phyloP scores from a whole-genome alignment of 1,140 invertebrate species.

The Mercenaria mercenaria region DNA sequence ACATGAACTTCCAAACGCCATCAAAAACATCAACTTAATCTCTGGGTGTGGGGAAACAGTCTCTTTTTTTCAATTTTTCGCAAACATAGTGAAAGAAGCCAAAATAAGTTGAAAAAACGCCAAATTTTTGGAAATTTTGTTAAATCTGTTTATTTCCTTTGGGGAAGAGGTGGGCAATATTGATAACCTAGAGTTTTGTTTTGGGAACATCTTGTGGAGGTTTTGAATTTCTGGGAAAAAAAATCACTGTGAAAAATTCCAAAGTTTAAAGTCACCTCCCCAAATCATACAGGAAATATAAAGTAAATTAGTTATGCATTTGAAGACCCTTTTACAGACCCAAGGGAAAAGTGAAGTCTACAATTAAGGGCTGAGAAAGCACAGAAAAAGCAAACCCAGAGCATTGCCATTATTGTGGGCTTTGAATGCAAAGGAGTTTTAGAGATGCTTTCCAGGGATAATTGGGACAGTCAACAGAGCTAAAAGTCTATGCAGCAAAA shows the following conservation, averaged over 20 bases:
- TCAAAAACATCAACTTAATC: not conserved
- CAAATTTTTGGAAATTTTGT: not conserved
- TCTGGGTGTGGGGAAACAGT: not conserved
- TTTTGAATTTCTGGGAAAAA: not conserved
- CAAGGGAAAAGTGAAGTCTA: not conserved
- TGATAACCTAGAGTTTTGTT: not conserved
- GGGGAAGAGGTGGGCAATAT: not conserved
- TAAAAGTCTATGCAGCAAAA: constrained; percentile 5
- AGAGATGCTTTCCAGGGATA: constrained; percentile 19
- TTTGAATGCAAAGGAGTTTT: not conserved
- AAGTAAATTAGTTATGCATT: not conserved
- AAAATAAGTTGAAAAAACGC: not conserved
- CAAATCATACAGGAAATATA: not conserved
- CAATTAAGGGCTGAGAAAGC: not conserved
- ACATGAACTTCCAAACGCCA: not conserved
- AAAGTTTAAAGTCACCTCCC: not conserved
- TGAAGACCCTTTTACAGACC: not conserved
- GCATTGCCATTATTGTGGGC: not conserved
- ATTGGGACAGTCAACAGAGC: not conserved
- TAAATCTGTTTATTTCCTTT: not conserved
- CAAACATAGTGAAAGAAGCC: not conserved
- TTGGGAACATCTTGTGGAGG: not conserved
- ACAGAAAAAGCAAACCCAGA: not conserved
- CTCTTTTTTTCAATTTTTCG: not conserved
- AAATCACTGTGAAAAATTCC: not conserved